A percentile compares a stretch with the other conserved stretches of the same genome.
phyloP scores from a whole-genome alignment of 1,140 invertebrate genomes.

The Frieseomelitta varia region DNA sequence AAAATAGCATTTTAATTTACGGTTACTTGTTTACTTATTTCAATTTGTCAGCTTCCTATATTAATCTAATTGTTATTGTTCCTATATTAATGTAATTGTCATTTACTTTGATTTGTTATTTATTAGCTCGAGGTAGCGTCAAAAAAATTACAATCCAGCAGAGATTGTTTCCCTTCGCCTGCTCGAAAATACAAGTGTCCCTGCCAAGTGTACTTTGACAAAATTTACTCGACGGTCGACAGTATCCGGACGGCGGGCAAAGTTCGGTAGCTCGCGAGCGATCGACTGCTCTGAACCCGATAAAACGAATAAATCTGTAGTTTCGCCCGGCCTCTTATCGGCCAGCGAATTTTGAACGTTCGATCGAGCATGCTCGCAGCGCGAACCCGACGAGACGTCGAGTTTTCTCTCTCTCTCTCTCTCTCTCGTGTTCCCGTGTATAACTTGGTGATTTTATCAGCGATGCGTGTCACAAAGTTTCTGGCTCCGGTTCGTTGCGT shows the following conservation, averaged over 20 bases:
- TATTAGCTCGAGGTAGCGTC: no score
- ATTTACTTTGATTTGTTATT: no score
- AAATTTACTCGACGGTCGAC: no score
- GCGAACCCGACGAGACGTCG: neutral
- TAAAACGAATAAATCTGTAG: neutral
- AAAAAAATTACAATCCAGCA: no score
- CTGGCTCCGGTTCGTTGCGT: conserved; percentile 45
- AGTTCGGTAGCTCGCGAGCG: neutral
- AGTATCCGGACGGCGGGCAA: neutral
- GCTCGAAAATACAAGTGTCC: no score
- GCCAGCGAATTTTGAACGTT: neutral
- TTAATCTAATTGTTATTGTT: no score
- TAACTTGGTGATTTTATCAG: conserved; percentile 41
- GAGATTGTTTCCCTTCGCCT: no score
- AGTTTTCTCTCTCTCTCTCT: neutral
- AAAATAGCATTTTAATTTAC: no score
- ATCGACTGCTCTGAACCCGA: neutral
- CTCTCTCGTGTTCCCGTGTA: neutral
- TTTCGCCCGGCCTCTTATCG: neutral
- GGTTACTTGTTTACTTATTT: no score
- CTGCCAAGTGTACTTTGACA: no score
- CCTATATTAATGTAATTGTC: no score
- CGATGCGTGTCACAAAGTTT: conserved; percentile 42
- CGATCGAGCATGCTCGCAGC: neutral
- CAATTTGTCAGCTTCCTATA: no score